Percentiles rank a stretch among this genome's conserved stretches.
phyloP scores from a whole-genome alignment of 2,797 vertebrate species.

The Lepilemur septentrionalis region DNA sequence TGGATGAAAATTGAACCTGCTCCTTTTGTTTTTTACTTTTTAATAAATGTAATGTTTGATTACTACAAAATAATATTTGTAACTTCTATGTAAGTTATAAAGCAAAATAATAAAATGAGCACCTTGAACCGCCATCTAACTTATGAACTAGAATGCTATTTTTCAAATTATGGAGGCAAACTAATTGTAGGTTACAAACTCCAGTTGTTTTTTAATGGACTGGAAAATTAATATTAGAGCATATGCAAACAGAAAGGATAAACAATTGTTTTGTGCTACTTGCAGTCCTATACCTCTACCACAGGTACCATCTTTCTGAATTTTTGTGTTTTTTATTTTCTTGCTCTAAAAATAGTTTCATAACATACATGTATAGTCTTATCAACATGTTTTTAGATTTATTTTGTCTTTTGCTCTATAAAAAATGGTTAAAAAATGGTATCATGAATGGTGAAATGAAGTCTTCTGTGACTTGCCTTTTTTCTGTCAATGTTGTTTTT shows the following conservation, averaged over 20 bases:
- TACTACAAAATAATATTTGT: background rate
- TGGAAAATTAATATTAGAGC: conserved; percentile 19
- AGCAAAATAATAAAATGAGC: background rate
- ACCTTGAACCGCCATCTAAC: background rate
- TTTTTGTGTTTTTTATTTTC: background rate
- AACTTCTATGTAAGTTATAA: background rate
- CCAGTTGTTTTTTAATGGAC: background rate
- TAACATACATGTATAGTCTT: background rate
- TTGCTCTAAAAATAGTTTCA: background rate
- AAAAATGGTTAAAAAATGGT: background rate
- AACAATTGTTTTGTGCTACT: background rate
- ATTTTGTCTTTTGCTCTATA: background rate
- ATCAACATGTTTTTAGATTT: background rate
- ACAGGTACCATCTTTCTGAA: background rate
- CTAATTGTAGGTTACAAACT: background rate
- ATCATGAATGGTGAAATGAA: background rate
- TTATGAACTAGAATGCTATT: background rate
- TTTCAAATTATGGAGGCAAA: conserved; percentile 28
- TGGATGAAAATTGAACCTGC: background rate
- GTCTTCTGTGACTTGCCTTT: background rate
- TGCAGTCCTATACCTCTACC: background rate
- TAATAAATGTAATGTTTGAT: background rate
- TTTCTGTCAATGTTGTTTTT: background rate
- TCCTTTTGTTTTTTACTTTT: background rate
- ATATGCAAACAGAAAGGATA: background rate